Evolutionary conservation across 2,797 vertebrate species (phyloP).

Genomic region (Platyrinchus mystaceus): DNA sequence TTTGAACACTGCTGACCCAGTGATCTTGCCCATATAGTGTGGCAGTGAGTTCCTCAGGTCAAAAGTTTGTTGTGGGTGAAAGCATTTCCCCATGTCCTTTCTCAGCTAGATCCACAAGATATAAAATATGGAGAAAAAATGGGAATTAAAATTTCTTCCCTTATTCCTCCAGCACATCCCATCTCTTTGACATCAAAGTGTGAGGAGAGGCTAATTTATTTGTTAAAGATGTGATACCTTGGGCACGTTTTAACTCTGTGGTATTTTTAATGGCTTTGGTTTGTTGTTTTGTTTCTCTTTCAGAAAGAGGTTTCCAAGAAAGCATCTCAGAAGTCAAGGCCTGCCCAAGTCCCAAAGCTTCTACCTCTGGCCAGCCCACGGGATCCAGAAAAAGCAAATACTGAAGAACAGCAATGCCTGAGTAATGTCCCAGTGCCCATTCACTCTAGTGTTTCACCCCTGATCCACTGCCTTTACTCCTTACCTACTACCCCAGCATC

Average conservation of each 20-base stretch:
- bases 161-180: not conserved
- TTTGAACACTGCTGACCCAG: not conserved
- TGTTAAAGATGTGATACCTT: not conserved
- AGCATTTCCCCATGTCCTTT: not conserved
- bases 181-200: not conserved
- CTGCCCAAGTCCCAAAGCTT: not conserved
- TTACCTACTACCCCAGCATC: not conserved
- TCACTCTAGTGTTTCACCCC: not conserved
- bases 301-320: not conserved
- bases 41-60: not conserved
- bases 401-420: not conserved
- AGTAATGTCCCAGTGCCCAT: not conserved
- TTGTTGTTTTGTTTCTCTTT: not conserved
- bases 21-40: not conserved
- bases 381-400: not conserved
- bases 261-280: not conserved
- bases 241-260: not conserved
- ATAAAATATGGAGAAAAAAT: not conserved
- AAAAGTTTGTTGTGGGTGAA: not conserved
- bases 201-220: not conserved
- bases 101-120: not conserved
- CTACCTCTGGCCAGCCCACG: not conserved
- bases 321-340: fast-evolving
- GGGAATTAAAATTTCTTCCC: not conserved
- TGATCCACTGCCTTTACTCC: not conserved